Conservation (phyloP, 2,888 invertebrate genomes). For the Malacosoma neustria region DNA sequence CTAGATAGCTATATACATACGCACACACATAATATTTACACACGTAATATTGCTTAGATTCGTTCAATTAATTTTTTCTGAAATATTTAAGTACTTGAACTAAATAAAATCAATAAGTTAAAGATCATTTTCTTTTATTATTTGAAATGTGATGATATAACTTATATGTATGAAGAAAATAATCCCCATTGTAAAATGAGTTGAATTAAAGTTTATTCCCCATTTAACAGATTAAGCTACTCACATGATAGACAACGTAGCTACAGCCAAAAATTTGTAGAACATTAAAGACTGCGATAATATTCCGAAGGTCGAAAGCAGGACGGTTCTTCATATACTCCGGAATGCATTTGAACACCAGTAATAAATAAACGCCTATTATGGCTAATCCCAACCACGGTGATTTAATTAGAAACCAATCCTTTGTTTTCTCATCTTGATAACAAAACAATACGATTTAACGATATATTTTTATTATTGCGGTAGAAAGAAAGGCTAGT, state of each 20-base stretch:
- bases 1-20: too few species aligned
- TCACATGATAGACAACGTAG: slow-evolving; percentile 76
- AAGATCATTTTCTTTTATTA: too few species aligned
- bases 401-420: slow-evolving; percentile 80
- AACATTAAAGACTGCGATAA: slow-evolving; percentile 80
- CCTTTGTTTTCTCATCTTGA: slow-evolving; percentile 77
- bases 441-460: slow-evolving; percentile 8
- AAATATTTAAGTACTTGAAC: too few species aligned
- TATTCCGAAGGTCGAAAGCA: slow-evolving; percentile 76
- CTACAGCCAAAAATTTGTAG: slow-evolving; percentile 78
- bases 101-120: too few species aligned
- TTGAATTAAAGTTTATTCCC: slow-evolving; percentile 1
- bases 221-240: slow-evolving; percentile 7
- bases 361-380: slow-evolving; percentile 76
- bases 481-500: too few species aligned
- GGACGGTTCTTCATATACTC: slow-evolving; percentile 78
- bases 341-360: slow-evolving; percentile 81
- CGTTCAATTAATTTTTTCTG: too few species aligned
- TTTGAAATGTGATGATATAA: too few species aligned
- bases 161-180: too few species aligned
- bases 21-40: too few species aligned
- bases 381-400: slow-evolving; percentile 79
- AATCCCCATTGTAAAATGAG: too few species aligned
- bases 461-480: not conserved
- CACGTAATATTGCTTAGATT: too few species aligned